Conservation (phyloP, 2,888 invertebrate genomes). For the Drosophila mimetica region DNA sequence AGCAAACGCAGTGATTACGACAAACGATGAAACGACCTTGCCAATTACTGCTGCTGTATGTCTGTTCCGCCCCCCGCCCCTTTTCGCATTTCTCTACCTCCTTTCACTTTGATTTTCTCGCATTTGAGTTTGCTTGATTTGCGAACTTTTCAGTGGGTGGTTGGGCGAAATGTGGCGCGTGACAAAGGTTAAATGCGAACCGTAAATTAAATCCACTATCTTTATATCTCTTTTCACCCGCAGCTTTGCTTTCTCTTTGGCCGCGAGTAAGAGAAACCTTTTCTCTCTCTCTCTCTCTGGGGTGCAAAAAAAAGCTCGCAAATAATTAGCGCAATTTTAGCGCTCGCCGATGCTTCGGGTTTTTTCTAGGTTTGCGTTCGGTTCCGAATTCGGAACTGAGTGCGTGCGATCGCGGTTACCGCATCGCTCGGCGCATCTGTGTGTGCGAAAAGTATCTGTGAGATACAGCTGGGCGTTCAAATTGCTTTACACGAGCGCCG, state of each 20-base stretch:
- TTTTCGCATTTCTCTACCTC: slow-evolving; percentile 21
- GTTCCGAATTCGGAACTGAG: slow-evolving; percentile 40
- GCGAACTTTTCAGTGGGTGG: slow-evolving; percentile 55
- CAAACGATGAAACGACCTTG: slow-evolving; percentile 83
- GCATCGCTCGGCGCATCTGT: slow-evolving; percentile 36
- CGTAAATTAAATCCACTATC: slow-evolving; percentile 31
- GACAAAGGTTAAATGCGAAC: slow-evolving; percentile 63
- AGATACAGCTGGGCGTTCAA: slow-evolving; percentile 56
- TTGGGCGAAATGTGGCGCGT: slow-evolving; percentile 15
- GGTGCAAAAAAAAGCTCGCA: slow-evolving; percentile 56
- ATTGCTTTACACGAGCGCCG: slow-evolving; percentile 55
- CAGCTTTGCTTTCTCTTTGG: slow-evolving; percentile 34
- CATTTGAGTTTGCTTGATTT: slow-evolving; percentile 54
- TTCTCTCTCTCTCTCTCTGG: slow-evolving; percentile 2
- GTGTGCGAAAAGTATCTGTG: slow-evolving; percentile 45
- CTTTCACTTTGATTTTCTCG: slow-evolving; percentile 13
- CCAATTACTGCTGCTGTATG: slow-evolving; percentile 75
- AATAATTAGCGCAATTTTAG: slow-evolving; percentile 78
- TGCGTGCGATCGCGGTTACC: slow-evolving; percentile 66
- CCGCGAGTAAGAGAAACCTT: slow-evolving; percentile 42
- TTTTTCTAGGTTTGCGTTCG: slow-evolving; percentile 10
- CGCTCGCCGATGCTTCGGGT: slow-evolving; percentile 55
- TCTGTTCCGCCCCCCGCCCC: slow-evolving; percentile 11
- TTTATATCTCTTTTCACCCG: slow-evolving; percentile 6
- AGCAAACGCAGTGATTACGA: slow-evolving; percentile 69